Evolutionary conservation across 1,140 invertebrate genomes (phyloP), one percentile per base, ranked within the genome.

Genomic region (Caenorhabditis tropicalis): DNA sequence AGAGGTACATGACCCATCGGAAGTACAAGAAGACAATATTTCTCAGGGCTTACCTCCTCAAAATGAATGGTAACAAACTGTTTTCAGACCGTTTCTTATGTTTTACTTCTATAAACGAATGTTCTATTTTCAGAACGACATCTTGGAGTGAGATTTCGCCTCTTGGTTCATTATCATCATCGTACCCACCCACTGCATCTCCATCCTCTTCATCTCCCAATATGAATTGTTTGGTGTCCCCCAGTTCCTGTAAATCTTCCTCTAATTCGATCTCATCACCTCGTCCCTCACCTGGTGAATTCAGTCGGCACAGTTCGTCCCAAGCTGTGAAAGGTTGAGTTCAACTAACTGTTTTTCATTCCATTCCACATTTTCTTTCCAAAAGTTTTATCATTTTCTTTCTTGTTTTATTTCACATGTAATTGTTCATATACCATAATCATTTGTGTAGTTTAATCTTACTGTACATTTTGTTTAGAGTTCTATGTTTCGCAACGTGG

Each of bases 281-380:
- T 21, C 65, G 65, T 74, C 65, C 65, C n/a, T 74, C 65, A 39
- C 65, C 65, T 74, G 65, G 65, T n/a, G 65, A 74, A 24, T 74
- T 74, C 36, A 74, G 65, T 24, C 36, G 65, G 3, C 65, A 74
- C 21, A 46, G 65, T 36, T 74, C 65, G 12, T 43, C 65, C 4
- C 65, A 74, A 43, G 65, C 65, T 9, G 65, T 74, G 65, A 74
- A 74, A 43, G 65, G 65, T n/a, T 74, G 21, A 46, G 9, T 65
- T 33, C 5, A 6, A 19, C 6, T 36, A 21, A 33, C 12, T 65
- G 12, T 16, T 74, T 10, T 74, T 27, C n/a, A 39, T 74, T 46
- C 36, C 58, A 43, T 21, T 2, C n/a, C 9, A 12, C n/a, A 74
- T n/a, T 46, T 15, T 10, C 15, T 6, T 21, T 74, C n/a, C n/a